Percentiles rank a stretch among this genome's conserved stretches.
Evolutionary conservation across 2,888 invertebrate genomes (phyloP).

Genomic region (Galeruca laticollis): DNA sequence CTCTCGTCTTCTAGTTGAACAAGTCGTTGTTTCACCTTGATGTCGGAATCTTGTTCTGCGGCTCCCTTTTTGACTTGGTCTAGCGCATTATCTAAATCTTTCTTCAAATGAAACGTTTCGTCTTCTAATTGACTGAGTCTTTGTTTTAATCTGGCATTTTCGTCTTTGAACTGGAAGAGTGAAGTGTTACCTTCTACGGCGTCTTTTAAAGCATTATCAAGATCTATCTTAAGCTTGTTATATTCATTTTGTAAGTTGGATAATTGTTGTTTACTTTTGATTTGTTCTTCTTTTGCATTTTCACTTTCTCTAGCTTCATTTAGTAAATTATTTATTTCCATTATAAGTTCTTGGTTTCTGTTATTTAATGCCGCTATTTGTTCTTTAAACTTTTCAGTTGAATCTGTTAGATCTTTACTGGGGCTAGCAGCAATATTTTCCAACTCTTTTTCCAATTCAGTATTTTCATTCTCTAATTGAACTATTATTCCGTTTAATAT

Average conservation of each 20-base stretch:
- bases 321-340: constrained; percentile 45
- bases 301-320: constrained; percentile 44
- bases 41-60: constrained; percentile 45
- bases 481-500: constrained; percentile 43
- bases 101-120: constrained; percentile 39
- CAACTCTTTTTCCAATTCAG: constrained; percentile 45
- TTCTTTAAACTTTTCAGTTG: constrained; percentile 48
- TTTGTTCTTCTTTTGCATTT: constrained; percentile 32
- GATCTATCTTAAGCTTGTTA: constrained; percentile 37
- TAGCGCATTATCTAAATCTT: constrained; percentile 41
- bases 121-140: constrained; percentile 41
- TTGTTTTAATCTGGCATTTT: constrained; percentile 44
- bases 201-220: constrained; percentile 35
- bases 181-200: constrained; percentile 21
- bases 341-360: constrained; percentile 48
- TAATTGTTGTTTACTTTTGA: constrained; percentile 36
- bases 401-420: constrained; percentile 34
- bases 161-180: constrained; percentile 37
- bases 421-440: constrained; percentile 40
- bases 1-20: constrained; percentile 51
- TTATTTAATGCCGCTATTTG: constrained; percentile 44
- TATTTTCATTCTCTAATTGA: constrained; percentile 48
- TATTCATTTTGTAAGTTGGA: constrained; percentile 42
- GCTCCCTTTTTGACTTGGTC: constrained; percentile 40
- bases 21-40: constrained; percentile 50